Base-by-base conservation (phyloP, 2,797 vertebrate species). In the Todus mexicanus region DNA sequence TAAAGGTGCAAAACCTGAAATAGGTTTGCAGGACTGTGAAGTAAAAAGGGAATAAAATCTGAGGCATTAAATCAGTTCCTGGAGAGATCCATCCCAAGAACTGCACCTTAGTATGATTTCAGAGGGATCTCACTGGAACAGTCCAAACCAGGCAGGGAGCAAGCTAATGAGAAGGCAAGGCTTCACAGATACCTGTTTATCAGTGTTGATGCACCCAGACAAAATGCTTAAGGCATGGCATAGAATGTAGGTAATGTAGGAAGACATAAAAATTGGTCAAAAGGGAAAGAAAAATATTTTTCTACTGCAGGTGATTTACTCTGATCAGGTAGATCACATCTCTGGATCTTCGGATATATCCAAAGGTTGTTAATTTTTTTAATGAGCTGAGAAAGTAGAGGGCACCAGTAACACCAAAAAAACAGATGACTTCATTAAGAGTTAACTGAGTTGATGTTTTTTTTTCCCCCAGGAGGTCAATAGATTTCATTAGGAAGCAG, bases 351-450 rank as follows among this genome's bases (percentile, higher is more conserved):
- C 85, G 43, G 75, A 76, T 75, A 21, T 51, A 75, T 81, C 69
- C 75, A 84, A 85, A 87, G 56, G 75, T 50, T 92, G 87, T 96
- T 92, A 95, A 89, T 93, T 91, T 66, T 91, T 90, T 94, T 94
- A 96, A 95, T 92, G 92, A 95, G 60, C 59, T 87, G 90, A 73
- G 92, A 91, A 95, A 92, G 25, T 83, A 68, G 63, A 95, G 73
- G 59, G 89, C 90, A 94, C 69, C 40, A 78, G 79, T 60, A 95
- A 95, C 89, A 88, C 90, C 89, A 76, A 5, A 64, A 91, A 92
- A 96, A 95, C 92, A 95, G 84, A 95, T 95, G 73, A 95, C 89
- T 96, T 96, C 94, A 95, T 94, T 96, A 95, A 68, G 76, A 92
- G 70, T 79, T 94, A 93, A 79, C 92, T 82, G 90, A 89, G 68